Conservation (phyloP, 2,888 invertebrate genomes). For the Aelia acuminata region DNA sequence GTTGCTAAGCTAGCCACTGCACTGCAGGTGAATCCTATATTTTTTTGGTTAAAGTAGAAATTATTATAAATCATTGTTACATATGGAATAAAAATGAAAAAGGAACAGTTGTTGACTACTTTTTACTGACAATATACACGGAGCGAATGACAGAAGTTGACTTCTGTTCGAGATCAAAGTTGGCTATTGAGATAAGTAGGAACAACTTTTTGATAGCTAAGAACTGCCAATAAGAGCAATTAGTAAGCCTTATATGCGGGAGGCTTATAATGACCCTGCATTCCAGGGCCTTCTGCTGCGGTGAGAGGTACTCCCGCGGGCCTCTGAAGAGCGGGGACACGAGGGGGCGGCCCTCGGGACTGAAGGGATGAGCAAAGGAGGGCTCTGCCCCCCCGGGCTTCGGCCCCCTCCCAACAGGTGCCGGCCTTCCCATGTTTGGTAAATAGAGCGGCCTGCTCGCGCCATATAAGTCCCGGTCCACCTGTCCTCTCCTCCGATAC, state of each 20-base stretch:
- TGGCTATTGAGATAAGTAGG: conserved; percentile 8
- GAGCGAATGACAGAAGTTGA: neutral
- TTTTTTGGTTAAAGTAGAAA: too few species aligned
- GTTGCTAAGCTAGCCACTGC: too few species aligned
- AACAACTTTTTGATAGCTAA: conserved; percentile 3
- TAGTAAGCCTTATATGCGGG: conserved; percentile 31
- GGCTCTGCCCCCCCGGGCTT: neutral
- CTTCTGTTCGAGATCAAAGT: neutral
- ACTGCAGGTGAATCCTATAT: too few species aligned
- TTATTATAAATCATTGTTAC: too few species aligned
- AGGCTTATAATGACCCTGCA: conserved; percentile 5
- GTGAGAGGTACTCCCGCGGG: neutral
- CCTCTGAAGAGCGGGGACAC: neutral
- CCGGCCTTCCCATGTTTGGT: conserved; percentile 18
- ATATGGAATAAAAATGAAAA: neutral
- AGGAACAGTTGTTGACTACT: neutral
- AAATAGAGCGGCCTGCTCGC: conserved; percentile 15
- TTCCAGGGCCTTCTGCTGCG: neutral
- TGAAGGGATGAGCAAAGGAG: neutral
- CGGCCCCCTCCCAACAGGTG: neutral
- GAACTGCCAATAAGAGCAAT: conserved; percentile 18
- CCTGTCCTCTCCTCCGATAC: neutral
- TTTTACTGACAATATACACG: neutral
- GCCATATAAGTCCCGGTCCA: conserved; percentile 39
- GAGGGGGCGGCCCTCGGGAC: neutral